A percentile compares a stretch with the other conserved stretches of the same genome.
Conservation (phyloP, 2,888 invertebrate species). For the Phasia obesa region DNA sequence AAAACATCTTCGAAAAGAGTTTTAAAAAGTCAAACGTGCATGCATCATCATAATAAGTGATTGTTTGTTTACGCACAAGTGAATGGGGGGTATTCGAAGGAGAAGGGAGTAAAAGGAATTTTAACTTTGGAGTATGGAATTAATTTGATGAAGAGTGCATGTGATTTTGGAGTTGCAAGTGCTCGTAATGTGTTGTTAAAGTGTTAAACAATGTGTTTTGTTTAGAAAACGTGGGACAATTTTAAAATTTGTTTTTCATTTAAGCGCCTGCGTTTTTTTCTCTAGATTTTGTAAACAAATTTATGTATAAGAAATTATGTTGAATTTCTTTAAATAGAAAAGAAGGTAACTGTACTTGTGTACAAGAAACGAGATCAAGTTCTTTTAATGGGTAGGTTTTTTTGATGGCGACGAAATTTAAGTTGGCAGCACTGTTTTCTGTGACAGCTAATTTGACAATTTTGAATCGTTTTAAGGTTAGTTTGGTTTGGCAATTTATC, state of each 20-base stretch:
- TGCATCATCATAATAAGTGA: conserved; percentile 35
- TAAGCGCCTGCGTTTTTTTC: conserved; percentile 27
- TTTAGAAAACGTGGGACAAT: conserved; percentile 47
- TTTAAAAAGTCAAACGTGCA: conserved; percentile 58
- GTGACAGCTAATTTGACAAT: no score
- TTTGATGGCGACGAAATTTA: no score
- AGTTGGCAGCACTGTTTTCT: no score
- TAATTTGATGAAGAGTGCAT: conserved; percentile 20
- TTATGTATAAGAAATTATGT: background rate
- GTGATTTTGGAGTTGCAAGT: conserved; percentile 31
- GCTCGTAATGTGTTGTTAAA: conserved; percentile 43
- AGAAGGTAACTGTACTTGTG: no score
- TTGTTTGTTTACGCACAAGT: conserved; percentile 39
- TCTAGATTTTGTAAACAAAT: conserved; percentile 23
- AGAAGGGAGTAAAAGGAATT: conserved; percentile 2
- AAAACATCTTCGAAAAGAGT: conserved; percentile 5
- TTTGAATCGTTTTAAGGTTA: no score
- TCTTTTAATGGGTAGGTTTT: no score
- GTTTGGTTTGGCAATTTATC: no score
- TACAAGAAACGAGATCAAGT: no score
- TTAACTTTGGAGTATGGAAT: conserved; percentile 45
- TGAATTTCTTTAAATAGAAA: background rate
- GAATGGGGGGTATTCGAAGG: background rate
- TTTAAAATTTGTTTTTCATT: conserved; percentile 16
- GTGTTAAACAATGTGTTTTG: conserved; percentile 46